Conservation (phyloP, 2,888 invertebrate genomes). For the Rotaria macrura region DNA sequence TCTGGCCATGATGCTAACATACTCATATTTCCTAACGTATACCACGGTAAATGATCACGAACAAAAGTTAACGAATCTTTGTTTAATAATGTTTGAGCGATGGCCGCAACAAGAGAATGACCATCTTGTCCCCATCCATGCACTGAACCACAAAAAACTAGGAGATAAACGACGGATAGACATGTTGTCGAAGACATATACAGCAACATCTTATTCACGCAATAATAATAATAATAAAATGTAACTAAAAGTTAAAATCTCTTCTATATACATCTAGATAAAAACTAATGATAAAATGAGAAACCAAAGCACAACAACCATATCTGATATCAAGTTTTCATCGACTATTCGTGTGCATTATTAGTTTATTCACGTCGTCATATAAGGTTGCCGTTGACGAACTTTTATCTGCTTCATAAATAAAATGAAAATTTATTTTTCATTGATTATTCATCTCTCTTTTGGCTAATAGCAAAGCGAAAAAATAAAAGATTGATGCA, state of each 20-base stretch:
- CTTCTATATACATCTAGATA: background rate
- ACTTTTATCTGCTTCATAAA: too few relatives aligned
- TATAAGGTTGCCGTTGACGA: too few relatives aligned
- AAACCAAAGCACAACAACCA: too few relatives aligned
- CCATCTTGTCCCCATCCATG: background rate
- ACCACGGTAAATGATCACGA: constrained; percentile 19
- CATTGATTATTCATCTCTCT: too few relatives aligned
- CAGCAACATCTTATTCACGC: background rate
- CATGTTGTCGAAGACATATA: background rate
- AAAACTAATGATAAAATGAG: background rate
- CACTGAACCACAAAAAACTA: background rate
- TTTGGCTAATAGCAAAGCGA: too few relatives aligned
- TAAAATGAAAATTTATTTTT: too few relatives aligned
- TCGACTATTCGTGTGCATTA: too few relatives aligned
- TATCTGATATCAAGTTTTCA: too few relatives aligned
- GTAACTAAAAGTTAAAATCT: background rate
- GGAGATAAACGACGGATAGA: background rate
- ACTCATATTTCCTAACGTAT: constrained; percentile 5
- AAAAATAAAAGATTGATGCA: too few relatives aligned
- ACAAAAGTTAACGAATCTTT: background rate
- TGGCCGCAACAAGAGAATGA: background rate
- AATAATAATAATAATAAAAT: background rate
- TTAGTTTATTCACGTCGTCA: too few relatives aligned
- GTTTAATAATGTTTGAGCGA: background rate
- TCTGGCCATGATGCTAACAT: constrained; percentile 16